Conservation (phyloP, 2,113 vertebrate genomes). For the Empidonax traillii region DNA sequence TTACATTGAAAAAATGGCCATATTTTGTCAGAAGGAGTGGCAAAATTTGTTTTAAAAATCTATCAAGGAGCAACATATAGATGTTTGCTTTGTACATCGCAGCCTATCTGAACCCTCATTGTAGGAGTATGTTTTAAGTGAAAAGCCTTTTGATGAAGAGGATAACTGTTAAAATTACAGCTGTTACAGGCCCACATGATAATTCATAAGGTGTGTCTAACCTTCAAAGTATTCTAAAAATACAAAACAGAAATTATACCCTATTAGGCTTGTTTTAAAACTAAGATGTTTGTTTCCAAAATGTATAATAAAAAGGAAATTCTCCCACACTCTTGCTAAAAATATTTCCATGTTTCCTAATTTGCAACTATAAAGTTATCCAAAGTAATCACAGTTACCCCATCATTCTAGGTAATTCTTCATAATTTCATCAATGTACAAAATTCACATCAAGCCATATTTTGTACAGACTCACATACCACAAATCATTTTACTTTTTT, state of each 20-base stretch:
- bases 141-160: slow-evolving; percentile 5
- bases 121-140: background rate
- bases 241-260: slow-evolving; percentile 17
- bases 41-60: background rate
- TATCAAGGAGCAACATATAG: background rate
- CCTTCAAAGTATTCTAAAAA: slow-evolving; percentile 36
- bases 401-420: background rate
- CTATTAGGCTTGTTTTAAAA: slow-evolving; percentile 12
- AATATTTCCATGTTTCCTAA: slow-evolving; percentile 1
- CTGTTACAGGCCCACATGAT: background rate
- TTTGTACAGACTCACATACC: background rate
- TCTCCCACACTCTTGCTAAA: background rate
- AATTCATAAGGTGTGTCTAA: slow-evolving; percentile 33
- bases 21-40: background rate
- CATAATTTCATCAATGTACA: background rate
- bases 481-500: background rate
- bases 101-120: background rate
- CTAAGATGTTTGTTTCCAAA: slow-evolving; percentile 35
- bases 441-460: background rate
- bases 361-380: background rate
- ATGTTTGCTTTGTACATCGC: background rate
- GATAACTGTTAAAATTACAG: background rate
- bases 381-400: background rate
- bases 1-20: background rate
- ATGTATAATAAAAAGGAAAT: background rate